Conservation (phyloP, 2,888 invertebrate genomes). For the Lepidonotus clava region DNA sequence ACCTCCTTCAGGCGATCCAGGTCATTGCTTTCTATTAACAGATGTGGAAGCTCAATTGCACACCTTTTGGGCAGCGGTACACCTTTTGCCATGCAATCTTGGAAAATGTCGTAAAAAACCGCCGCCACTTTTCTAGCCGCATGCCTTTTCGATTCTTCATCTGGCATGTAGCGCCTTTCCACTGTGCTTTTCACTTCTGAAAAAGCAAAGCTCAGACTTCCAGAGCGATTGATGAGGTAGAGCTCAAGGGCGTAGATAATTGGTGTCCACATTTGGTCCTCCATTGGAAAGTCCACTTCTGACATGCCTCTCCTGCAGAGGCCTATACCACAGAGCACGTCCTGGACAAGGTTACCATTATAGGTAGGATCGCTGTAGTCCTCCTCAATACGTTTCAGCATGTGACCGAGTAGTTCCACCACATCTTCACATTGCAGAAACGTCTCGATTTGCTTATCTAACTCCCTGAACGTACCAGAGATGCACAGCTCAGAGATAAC, state of each 20-base stretch:
- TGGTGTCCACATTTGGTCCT: neutral
- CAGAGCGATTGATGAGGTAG: neutral
- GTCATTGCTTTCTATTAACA: neutral
- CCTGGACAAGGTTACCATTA: constrained; percentile 8
- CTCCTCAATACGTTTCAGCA: neutral
- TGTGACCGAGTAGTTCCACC: neutral
- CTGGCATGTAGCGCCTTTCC: neutral
- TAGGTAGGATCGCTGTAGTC: neutral
- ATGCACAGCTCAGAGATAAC: constrained; percentile 16
- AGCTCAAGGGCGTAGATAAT: neutral
- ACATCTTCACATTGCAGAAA: neutral
- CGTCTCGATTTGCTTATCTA: neutral
- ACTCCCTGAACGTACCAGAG: neutral
- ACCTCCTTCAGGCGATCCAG: neutral
- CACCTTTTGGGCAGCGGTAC: neutral
- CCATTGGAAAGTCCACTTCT: constrained; percentile 12
- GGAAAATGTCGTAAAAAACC: neutral
- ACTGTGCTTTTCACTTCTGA: neutral
- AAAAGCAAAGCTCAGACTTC: neutral
- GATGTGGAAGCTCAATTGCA: constrained; percentile 19
- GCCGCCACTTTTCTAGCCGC: neutral
- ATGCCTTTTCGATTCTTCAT: neutral
- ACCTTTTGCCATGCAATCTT: neutral
- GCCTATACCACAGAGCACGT: constrained; percentile 12
- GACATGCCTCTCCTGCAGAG: constrained; percentile 21